Conservation (phyloP, 1,140 invertebrate species). For the Heliconius nattereri region DNA sequence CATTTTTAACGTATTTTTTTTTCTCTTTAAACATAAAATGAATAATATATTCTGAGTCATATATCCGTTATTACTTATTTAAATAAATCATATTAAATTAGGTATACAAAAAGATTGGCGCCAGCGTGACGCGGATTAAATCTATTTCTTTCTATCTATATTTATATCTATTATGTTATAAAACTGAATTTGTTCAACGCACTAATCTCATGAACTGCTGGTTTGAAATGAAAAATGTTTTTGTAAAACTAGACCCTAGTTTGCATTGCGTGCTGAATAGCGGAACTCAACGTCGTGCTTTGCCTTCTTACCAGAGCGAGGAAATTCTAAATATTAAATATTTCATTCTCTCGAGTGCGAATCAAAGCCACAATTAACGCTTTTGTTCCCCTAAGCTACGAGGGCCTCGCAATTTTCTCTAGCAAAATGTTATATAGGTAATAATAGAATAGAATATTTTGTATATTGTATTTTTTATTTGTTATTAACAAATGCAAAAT, state of each 20-base stretch:
- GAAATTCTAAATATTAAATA: background rate
- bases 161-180: background rate
- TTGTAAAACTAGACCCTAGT: too few relatives aligned
- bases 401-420: too few relatives aligned
- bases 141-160: background rate
- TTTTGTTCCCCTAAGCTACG: too few relatives aligned
- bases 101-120: slow-evolving; percentile 7
- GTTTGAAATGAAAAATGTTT: too few relatives aligned
- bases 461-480: too few relatives aligned
- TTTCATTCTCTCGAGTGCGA: too few relatives aligned
- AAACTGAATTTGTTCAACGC: too few relatives aligned
- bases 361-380: background rate
- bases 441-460: too few relatives aligned
- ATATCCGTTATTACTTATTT: background rate
- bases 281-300: background rate
- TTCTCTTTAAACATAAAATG: background rate
- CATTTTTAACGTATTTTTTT: background rate
- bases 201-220: too few relatives aligned
- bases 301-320: background rate
- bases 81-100: background rate
- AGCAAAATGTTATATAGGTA: too few relatives aligned
- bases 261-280: background rate
- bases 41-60: background rate
- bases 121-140: background rate
- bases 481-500: too few relatives aligned